phyloP scores from a whole-genome alignment of 1,140 invertebrate genomes.

The Trichoplusia ni region DNA sequence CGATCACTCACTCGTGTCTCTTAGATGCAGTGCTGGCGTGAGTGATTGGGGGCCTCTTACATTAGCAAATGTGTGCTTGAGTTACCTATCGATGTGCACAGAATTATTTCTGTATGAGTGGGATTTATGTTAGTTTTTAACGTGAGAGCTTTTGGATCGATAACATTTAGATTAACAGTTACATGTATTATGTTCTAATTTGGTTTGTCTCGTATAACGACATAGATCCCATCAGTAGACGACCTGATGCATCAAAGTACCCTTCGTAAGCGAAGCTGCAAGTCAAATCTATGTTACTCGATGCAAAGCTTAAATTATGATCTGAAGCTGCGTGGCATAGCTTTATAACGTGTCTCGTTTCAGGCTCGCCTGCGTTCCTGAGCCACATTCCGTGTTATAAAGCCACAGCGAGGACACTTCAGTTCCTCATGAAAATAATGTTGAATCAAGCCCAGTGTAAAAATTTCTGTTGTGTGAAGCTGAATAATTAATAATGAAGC shows the following conservation, averaged over 20 bases:
- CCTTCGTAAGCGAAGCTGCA: conserved; percentile 78
- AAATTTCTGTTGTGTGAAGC: conserved; percentile 76
- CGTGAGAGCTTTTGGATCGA: conserved; percentile 68
- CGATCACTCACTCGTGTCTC: conserved; percentile 54
- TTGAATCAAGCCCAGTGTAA: conserved; percentile 78
- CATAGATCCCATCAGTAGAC: conserved; percentile 78
- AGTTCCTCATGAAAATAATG: conserved; percentile 70
- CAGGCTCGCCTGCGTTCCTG: conserved; percentile 52
- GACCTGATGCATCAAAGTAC: conserved; percentile 68
- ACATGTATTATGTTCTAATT: conserved; percentile 42
- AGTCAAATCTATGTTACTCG: conserved; percentile 77
- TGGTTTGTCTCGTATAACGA: conserved; percentile 51
- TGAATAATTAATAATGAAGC: conserved; percentile 77
- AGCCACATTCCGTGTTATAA: conserved; percentile 74
- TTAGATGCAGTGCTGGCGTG: conserved; percentile 29
- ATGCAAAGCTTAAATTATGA: conserved; percentile 78
- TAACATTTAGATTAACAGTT: conserved; percentile 36
- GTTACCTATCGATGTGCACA: conserved; percentile 76
- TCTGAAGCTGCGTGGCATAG: conserved; percentile 76
- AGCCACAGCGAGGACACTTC: conserved; percentile 69
- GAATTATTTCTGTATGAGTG: conserved; percentile 73
- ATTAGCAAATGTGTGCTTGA: conserved; percentile 78
- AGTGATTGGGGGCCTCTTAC: conserved; percentile 58
- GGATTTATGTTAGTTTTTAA: conserved; percentile 74
- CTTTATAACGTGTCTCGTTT: conserved; percentile 71